Percentiles rank a stretch among this genome's conserved stretches.
These are phyloP conservation scores for Heptranchias perlo DNA, from an alignment of 2,113 vertebrate species.

Conservation along the genomic window DNA sequence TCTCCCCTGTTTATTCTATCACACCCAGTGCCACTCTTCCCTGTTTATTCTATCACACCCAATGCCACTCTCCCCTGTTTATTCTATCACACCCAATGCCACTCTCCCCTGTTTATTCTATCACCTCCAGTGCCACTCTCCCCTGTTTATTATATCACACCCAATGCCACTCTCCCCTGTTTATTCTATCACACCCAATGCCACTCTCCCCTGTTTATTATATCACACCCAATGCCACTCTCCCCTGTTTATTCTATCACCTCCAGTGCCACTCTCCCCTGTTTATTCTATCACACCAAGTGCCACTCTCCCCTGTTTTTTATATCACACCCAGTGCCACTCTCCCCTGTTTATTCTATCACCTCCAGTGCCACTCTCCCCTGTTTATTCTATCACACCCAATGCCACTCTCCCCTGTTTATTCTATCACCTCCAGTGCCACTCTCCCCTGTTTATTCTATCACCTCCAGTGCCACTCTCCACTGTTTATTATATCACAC, in stretches of 20 bases:
- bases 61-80: not conserved
- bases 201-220: not conserved
- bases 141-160: not conserved
- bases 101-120: not conserved
- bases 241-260: not conserved
- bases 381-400: no score
- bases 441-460: not conserved
- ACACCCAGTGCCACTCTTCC: not conserved
- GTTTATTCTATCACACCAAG: not conserved
- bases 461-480: no score
- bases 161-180: not conserved
- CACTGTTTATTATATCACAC: not conserved
- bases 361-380: not conserved
- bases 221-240: not conserved
- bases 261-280: not conserved
- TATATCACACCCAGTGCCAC: not conserved
- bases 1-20: no score
- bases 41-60: not conserved
- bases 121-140: not conserved
- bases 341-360: not conserved
- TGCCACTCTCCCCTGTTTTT: not conserved
- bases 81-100: not conserved
- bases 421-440: not conserved
- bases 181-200: not conserved
- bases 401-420: not conserved